A percentile compares a stretch with the other conserved stretches of the same genome.
These are phyloP conservation scores for Sarcophaga variegata DNA, from an alignment of 2,888 invertebrate species.

Conservation along the genomic window DNA sequence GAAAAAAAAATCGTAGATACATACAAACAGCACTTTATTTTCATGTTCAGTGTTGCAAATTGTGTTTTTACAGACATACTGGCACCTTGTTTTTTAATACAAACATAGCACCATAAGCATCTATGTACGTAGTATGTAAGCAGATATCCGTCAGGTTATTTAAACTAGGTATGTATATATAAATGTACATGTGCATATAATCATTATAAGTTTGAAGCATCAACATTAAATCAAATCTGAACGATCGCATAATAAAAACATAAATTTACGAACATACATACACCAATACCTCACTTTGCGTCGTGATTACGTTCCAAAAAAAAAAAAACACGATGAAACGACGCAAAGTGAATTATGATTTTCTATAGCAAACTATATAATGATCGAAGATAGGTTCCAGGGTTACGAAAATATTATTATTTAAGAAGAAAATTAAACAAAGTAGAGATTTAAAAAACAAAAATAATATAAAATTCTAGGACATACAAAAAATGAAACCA, in stretches of 20 bases:
- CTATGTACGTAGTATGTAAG: conserved; percentile 46
- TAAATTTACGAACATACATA: background rate
- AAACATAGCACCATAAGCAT: background rate
- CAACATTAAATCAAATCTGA: conserved; percentile 41
- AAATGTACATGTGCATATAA: background rate
- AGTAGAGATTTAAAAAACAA: too few species aligned
- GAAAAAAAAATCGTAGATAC: background rate
- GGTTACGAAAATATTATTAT: too few species aligned
- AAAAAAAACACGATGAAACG: too few species aligned
- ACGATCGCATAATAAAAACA: too few species aligned
- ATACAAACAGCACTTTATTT: conserved; percentile 53
- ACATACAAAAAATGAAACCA: too few species aligned
- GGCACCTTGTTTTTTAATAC: conserved; percentile 52
- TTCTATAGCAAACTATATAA: too few species aligned
- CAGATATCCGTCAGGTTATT: conserved; percentile 58
- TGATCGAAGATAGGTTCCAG: background rate
- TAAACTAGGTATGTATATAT: background rate
- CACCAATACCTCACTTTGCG: background rate
- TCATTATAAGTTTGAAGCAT: conserved; percentile 6
- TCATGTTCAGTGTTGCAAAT: conserved; percentile 65
- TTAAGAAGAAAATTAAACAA: background rate
- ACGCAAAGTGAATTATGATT: too few species aligned
- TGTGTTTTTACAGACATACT: conserved; percentile 66
- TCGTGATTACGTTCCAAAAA: too few species aligned
- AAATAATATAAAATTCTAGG: too few species aligned